Evolutionary conservation across 2,113 vertebrate species (phyloP), one percentile per base, ranked within the genome.

Genomic region (Panthera uncia): DNA sequence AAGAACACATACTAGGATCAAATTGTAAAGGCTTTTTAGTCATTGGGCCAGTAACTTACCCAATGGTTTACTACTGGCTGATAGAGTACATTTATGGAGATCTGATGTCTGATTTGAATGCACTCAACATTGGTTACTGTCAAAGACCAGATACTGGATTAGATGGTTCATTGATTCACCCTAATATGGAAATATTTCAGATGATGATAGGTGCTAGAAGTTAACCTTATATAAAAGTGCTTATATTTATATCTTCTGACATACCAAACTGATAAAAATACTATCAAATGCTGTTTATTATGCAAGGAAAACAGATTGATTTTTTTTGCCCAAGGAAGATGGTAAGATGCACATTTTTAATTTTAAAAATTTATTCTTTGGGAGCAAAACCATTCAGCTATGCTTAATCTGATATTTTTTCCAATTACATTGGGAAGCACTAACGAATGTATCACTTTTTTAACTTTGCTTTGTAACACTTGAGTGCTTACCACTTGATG

Each of bases 401-500:
- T 93, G 73, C 76, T 93, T 97, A 97, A 98, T 98, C 94, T 95
- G 96, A 86, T 97, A 81, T 87, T 97, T 97, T 91, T 88, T 88
- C 95, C 87, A 96, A 98, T 98, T 97, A 97, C 5, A 4, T 3
- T 93, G 73, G 94, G 97, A 96, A 96, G 87, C 94, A 92, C 80
- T 96, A 97, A 98, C 95, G 74, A 98, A 94, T 66, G 94, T 95
- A 98, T 98, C 91, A 98, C 93, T 98, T 97, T 98, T 97, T 97
- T 71, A 98, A 98, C 98, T 98, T 97, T 94, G 93, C 90, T 97
- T 97, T 96, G 95, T 97, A 98, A 98, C 87, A 98, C 97, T 96
- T 91, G 89, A 98, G 94, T 97, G 89, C 97, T 94, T 98, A 98
- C 92, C 97, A 94, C 89, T 98, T 98, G 97, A 98, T 98, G 95